These are phyloP conservation scores for Dendrocopos noguchii DNA, from an alignment of 2,113 vertebrate species.

Conservation along the genomic window DNA sequence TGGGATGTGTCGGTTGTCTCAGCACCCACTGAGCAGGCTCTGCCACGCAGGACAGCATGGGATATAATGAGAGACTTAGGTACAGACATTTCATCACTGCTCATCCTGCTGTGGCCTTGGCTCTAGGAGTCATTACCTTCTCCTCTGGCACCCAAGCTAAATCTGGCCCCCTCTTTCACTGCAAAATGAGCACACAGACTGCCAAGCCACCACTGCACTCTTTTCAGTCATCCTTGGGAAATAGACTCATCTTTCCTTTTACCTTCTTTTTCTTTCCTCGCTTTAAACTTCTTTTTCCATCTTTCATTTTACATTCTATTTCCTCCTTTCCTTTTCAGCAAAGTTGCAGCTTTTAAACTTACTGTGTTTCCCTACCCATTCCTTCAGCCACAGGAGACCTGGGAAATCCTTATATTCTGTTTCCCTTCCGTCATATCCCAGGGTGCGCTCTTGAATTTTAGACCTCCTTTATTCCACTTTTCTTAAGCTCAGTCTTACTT, in stretches of 20 bases:
- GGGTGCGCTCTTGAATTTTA: neutral
- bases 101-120: neutral
- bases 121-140: neutral
- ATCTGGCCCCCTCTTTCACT: neutral
- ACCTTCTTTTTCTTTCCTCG: neutral
- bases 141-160: accelerated
- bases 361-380: neutral
- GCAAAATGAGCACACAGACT: neutral
- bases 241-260: accelerated
- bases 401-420: neutral
- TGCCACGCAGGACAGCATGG: neutral
- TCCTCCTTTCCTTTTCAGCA: neutral
- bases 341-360: neutral
- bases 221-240: neutral
- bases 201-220: neutral
- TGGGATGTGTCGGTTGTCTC: neutral
- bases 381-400: neutral
- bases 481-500: neutral
- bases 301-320: neutral
- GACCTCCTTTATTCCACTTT: neutral
- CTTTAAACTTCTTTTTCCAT: neutral
- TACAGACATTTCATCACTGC: neutral
- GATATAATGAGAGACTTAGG: neutral
- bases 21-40: neutral
- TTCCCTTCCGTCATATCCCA: neutral